Evolutionary conservation across 2,797 vertebrate species (phyloP).

Genomic region (Echeneis naucrates): DNA sequence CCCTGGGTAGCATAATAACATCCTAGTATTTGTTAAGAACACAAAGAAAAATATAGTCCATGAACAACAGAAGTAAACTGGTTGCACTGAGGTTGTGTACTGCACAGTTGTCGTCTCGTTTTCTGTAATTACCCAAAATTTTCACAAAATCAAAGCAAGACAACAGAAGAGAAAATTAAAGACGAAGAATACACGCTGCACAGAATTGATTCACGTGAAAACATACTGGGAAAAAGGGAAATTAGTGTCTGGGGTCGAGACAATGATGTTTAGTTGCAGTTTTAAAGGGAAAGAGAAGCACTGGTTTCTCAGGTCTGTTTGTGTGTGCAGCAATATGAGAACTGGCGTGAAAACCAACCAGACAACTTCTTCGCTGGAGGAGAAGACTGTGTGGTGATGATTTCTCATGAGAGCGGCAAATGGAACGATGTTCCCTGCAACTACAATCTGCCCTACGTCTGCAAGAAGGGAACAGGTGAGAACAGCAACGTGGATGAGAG

Average conservation of each 20-base stretch:
- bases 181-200: neutral
- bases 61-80: neutral
- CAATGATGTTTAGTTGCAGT: neutral
- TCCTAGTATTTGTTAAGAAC: neutral
- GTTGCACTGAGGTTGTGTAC: conserved; percentile 1
- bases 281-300: neutral
- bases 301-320: conserved; percentile 2
- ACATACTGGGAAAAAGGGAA: neutral
- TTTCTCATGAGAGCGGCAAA: conserved; percentile 93
- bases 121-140: neutral
- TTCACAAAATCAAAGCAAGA: neutral
- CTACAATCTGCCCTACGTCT: conserved; percentile 98
- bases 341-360: conserved; percentile 96
- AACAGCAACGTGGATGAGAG: neutral
- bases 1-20: neutral
- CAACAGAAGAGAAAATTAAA: neutral
- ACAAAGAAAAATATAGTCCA: neutral
- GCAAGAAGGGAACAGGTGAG: conserved; percentile 98
- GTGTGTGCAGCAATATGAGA: conserved; percentile 93
- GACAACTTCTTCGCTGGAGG: conserved; percentile 99
- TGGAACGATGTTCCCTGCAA: conserved; percentile 99
- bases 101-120: neutral
- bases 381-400: conserved; percentile 98
- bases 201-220: neutral
- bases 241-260: neutral